Base-by-base conservation (phyloP, 2,113 vertebrate genomes). In the Menura novaehollandiae region DNA sequence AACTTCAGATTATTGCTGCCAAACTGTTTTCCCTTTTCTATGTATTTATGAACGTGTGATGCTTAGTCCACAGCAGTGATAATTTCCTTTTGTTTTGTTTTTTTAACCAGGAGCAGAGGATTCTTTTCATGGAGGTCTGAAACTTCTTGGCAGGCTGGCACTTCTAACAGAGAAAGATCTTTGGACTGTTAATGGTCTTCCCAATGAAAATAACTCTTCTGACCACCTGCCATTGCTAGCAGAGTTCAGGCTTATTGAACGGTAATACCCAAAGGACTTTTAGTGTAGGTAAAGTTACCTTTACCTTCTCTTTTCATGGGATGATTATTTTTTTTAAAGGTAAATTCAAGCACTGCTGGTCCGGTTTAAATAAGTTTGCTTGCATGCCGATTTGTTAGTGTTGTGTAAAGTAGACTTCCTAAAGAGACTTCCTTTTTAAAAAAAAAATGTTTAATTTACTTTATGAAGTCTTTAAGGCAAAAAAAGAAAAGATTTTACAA, bases 221-320 rank as follows among this genome's bases (percentile, higher is more conserved):
- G 99, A 99, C 91, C 99, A 99, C 95, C 98, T 99, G 52, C 99
- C 99, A 11, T 97, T 99, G 51, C 92, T 99, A 16, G 98, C 98
- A 28, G 96, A 98, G 72, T 99, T 99, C 97, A 98, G 99, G 47
- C 97, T 99, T 39, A 53, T 94, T 60, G 94, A 98, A 59, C 88
- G 90, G 94, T 99, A 97, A 98, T 62, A 89, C 9, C 66, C 56
- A 84, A 89, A 96, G 82, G 71, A 67, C 60, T 35, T 86, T 26
- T 59, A 43, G 16, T 69, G 26, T 52, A 44, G 27, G 56, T 60
- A 14, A 63, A 87, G 30, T 39, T 87, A 85, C n/a, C 58, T 95
- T 93, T 35, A 68, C 75, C 35, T 64, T 41, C 16, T 71, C 28
- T 63, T 33, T 69, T 86, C 39, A 5, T 27, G 18, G 23, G 37